phyloP scores from a whole-genome alignment of 2,113 vertebrate species.

The Pandion haliaetus region DNA sequence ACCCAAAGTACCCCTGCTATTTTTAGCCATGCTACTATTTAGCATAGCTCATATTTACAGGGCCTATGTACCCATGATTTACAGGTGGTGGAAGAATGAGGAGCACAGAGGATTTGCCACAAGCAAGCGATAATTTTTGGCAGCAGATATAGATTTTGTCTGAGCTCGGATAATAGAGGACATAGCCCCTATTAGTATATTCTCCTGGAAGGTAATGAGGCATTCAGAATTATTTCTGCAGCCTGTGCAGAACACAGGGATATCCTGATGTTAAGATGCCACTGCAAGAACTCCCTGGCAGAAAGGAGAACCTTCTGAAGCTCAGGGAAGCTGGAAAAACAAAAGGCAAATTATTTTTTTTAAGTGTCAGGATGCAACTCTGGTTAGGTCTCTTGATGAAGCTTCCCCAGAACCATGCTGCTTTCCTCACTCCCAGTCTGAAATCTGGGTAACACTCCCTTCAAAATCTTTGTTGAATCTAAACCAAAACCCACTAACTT shows the following conservation, averaged over 20 bases:
- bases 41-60: background rate
- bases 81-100: background rate
- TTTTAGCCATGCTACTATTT: background rate
- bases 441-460: background rate
- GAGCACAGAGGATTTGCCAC: background rate
- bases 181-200: background rate
- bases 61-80: background rate
- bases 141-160: background rate
- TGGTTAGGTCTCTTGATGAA: background rate
- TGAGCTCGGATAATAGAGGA: background rate
- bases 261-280: background rate
- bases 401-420: background rate
- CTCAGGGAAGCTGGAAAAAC: background rate
- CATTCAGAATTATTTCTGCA: background rate
- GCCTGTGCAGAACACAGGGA: rapidly evolving
- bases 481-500: background rate
- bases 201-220: background rate
- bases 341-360: background rate
- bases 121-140: background rate
- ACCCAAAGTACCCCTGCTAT: background rate
- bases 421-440: background rate
- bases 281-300: background rate
- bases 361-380: background rate
- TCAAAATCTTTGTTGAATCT: background rate
- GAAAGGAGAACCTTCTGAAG: background rate